A percentile compares a stretch with the other conserved stretches of the same genome.
Conservation (phyloP, 2,113 vertebrate genomes). For the Limanda limanda region DNA sequence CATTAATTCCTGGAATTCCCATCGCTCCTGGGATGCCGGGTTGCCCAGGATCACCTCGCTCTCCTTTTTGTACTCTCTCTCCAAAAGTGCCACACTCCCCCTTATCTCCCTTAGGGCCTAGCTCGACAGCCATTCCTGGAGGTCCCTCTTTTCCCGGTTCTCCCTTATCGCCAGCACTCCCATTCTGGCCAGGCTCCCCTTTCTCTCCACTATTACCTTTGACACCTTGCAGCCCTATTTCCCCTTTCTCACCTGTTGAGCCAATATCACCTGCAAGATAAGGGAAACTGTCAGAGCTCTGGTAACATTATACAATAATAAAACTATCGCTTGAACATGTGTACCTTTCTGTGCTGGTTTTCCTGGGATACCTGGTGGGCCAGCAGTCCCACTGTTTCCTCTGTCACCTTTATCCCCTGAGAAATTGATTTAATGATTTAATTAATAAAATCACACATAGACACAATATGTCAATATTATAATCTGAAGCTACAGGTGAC, state of each 20-base stretch:
- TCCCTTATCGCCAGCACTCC: constrained; percentile 91
- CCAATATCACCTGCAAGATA: constrained; percentile 86
- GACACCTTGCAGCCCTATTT: constrained; percentile 81
- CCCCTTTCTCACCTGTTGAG: constrained; percentile 90
- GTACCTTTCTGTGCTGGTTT: constrained; percentile 92
- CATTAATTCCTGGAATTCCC: constrained; percentile 86
- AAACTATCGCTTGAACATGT: not conserved
- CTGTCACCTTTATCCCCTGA: constrained; percentile 91
- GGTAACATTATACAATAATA: constrained; percentile 1
- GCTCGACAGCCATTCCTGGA: constrained; percentile 78
- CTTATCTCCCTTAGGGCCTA: constrained; percentile 89
- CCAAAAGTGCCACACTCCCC: constrained; percentile 86
- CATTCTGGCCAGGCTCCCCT: constrained; percentile 88
- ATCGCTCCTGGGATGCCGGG: constrained; percentile 88
- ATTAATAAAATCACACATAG: not conserved
- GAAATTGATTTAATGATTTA: constrained; percentile 25
- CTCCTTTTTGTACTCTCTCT: constrained; percentile 87
- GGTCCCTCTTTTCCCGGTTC: constrained; percentile 80
- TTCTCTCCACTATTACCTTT: constrained; percentile 89
- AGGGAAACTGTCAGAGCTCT: constrained; percentile 22
- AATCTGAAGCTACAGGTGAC: not conserved
- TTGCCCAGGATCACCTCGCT: constrained; percentile 83
- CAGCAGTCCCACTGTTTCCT: constrained; percentile 86
- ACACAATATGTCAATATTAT: not conserved
- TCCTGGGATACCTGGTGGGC: constrained; percentile 88